Base-by-base conservation (phyloP, 2,113 vertebrate species). In the Neogobius melanostomus region DNA sequence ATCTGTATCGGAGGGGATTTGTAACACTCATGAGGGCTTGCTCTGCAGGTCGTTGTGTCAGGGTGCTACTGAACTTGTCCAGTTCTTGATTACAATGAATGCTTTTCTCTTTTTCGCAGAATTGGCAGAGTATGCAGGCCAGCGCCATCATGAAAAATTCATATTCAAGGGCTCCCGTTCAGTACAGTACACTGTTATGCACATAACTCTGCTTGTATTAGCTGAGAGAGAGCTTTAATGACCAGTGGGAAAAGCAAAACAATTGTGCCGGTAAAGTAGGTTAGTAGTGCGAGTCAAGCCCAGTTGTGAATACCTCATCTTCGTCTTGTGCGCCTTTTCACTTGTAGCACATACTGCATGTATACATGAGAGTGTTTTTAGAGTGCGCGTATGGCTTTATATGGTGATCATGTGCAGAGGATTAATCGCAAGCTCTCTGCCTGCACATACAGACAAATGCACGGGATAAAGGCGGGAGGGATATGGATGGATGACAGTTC, bases 91-190 rank as follows among this genome's bases (percentile, higher is more conserved):
- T 14, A 14, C 11, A 49, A 8, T 3, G 43, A n/a, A n/a, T 16
- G 16, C 17, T 1, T 4, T 50, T 11, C 51, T 59, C 14, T 12
- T 69, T 71, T 79, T n/a, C 69, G 72, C 73, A 72, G 74, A 79
- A 70, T 65, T 16, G 44, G 73, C 69, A 69, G 54, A 36, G 79
- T 11, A 66, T 66, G 68, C 69, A 62, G 64, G 71, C 46, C 72
- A 70, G 86, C 76, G 79, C 81, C 77, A 77, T 86, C 83, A 83
- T 83, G 76, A 75, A 81, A 79, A 86, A 81, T 84, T 84, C 47
- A 83, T 84, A 72, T 78, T 75, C 78, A 72, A 74, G 66, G 59
- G 74, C 80, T 57, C 7, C 46, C 46, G 10, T 11, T 11, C 11
- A 5, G 17, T 72, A 60, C 66, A 50, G n/a, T 47, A 45, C 11